Evolutionary conservation across 2,888 invertebrate species (phyloP), one percentile per base, ranked within the genome.

Genomic region (Ophion ellenae): DNA sequence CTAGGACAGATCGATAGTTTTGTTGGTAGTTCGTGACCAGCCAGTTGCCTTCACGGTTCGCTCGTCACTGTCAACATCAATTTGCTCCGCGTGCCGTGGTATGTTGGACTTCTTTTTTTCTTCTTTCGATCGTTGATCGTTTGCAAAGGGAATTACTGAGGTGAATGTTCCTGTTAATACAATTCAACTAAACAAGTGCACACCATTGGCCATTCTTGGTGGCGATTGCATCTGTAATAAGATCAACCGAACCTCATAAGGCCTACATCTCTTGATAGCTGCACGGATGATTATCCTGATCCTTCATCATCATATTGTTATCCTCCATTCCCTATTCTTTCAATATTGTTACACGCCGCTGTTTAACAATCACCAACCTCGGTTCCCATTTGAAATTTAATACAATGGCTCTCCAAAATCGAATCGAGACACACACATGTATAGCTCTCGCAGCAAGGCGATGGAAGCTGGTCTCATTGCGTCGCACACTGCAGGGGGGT

Each of bases 401-500:
- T 61, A 6, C 11, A n/a, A 70, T n/a, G 28, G 17, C 40, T 45
- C n/a, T 69, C 45, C 28, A 14, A n/a, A n/a, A 64, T 24, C 28
- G 67, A 75, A 53, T 70, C 17, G 17, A 57, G 28, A 74, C 14
- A 14, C 14, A 47, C 47, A 20, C 73, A 14, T 47, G 61, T 24
- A 57, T 36, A 0, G 28, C 32, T 67, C 24, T 7, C 6, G n/a
- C 4, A 45, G n/a, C 4, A 7, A n/a, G 70, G 47, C 10, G 53
- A 28, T 24, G 59, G 61, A 70, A 9, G 63, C 28, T 57, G 71
- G 14, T 61, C 63, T 75, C 63, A 17, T 70, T 66, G 81, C 74
- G n/a, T 79, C 64, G 81, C 11, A 63, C 57, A 82, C 70, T 78
- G 85, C 81, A 66, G 78, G 83, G 87, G 81, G 86, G 86, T 89